A percentile compares a stretch with the other conserved stretches of the same genome.
These are phyloP conservation scores for Zaprionus lachaisei DNA, from an alignment of 1,140 invertebrate genomes.

Conservation along the genomic window DNA sequence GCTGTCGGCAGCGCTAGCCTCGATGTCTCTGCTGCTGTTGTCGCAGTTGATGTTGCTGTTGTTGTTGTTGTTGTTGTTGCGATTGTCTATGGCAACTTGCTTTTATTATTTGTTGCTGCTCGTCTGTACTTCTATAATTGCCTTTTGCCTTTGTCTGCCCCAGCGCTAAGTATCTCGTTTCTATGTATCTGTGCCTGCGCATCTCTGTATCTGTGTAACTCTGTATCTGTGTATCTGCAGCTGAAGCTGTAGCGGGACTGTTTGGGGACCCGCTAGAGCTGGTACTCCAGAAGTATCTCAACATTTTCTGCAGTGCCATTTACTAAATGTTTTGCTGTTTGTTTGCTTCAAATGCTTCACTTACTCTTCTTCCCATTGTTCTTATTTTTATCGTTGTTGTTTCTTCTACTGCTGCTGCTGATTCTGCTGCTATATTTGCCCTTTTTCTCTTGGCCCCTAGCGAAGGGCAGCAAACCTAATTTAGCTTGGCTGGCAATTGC, in stretches of 20 bases:
- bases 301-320: conserved; percentile 38
- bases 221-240: conserved; percentile 22
- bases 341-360: conserved; percentile 29
- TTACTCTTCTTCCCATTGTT: conserved; percentile 47
- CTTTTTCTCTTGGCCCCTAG: background rate
- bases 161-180: conserved; percentile 59
- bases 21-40: conserved; percentile 37
- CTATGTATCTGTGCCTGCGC: conserved; percentile 29
- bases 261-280: background rate
- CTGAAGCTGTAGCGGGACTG: background rate
- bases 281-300: conserved; percentile 45
- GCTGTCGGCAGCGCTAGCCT: conserved; percentile 24
- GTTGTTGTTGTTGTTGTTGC: conserved; percentile 49
- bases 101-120: conserved; percentile 74
- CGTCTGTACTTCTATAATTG: conserved; percentile 79
- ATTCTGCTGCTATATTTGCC: no score
- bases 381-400: background rate
- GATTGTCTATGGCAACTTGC: conserved; percentile 76
- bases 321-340: conserved; percentile 44
- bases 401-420: background rate
- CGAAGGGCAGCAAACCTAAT: conserved; percentile 9
- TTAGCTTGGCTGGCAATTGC: conserved; percentile 21
- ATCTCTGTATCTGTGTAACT: background rate
- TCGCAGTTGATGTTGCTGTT: conserved; percentile 31
- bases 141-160: conserved; percentile 70